phyloP scores from a whole-genome alignment of 2,113 vertebrate species.

The Sterna hirundo region DNA sequence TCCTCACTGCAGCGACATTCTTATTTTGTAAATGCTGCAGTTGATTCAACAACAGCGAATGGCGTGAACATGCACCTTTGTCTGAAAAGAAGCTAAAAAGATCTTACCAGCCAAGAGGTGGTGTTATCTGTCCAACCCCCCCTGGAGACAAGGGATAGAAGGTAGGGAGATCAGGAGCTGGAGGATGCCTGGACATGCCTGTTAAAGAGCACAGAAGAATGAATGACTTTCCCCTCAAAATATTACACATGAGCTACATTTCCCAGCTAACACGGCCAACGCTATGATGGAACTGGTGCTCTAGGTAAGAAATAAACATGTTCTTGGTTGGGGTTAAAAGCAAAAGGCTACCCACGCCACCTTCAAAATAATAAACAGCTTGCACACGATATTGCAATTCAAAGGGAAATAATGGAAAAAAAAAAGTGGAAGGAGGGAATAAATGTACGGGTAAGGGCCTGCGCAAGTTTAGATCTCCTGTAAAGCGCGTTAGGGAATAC shows the following conservation, averaged over 20 bases:
- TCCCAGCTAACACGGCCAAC: background rate
- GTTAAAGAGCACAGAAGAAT: slow-evolving; percentile 51
- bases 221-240: slow-evolving; percentile 8
- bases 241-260: background rate
- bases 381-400: rapidly evolving
- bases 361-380: background rate
- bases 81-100: slow-evolving; percentile 32
- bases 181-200: slow-evolving; percentile 96
- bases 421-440: background rate
- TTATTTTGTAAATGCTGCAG: background rate
- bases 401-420: background rate
- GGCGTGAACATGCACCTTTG: background rate
- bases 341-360: background rate
- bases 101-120: slow-evolving; percentile 96
- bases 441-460: background rate
- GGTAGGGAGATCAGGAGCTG: slow-evolving; percentile 92
- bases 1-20: background rate
- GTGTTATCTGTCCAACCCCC: slow-evolving; percentile 94
- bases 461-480: background rate
- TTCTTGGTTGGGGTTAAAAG: background rate
- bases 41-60: background rate
- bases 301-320: background rate
- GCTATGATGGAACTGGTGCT: background rate
- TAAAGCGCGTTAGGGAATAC: background rate
- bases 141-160: slow-evolving; percentile 96